These are phyloP conservation scores for Tillus elongatus DNA, from an alignment of 2,888 invertebrate genomes.

Conservation along the genomic window DNA sequence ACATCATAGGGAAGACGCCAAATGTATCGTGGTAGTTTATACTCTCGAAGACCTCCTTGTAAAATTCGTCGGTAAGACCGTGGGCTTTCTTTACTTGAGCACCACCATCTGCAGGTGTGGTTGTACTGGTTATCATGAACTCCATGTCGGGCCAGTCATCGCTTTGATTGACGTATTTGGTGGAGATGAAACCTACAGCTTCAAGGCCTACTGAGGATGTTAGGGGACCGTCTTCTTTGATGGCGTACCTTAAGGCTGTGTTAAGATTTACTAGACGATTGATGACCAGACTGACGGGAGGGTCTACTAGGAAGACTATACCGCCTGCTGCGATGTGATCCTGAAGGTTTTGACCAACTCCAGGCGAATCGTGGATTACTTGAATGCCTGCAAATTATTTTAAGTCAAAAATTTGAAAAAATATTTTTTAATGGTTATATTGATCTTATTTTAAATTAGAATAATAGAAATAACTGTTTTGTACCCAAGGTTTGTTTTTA, in stretches of 20 bases:
- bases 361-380: constrained; percentile 66
- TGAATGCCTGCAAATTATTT: constrained; percentile 30
- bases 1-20: constrained; percentile 79
- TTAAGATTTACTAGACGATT: constrained; percentile 74
- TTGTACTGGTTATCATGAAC: constrained; percentile 79
- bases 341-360: constrained; percentile 79
- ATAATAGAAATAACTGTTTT: too few relatives aligned
- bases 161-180: constrained; percentile 76
- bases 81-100: constrained; percentile 68
- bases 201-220: constrained; percentile 83
- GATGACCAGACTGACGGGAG: constrained; percentile 71
- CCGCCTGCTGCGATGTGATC: constrained; percentile 87
- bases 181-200: constrained; percentile 78
- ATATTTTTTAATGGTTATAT: too few relatives aligned
- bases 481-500: too few relatives aligned
- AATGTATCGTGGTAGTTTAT: constrained; percentile 69
- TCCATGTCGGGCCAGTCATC: constrained; percentile 91
- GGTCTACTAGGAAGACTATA: constrained; percentile 69
- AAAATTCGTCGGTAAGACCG: constrained; percentile 72
- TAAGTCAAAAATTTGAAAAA: too few relatives aligned
- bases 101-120: constrained; percentile 78
- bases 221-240: constrained; percentile 77
- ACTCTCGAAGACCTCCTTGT: constrained; percentile 62
- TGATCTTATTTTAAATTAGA: too few relatives aligned
- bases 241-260: constrained; percentile 71